Base-by-base conservation (phyloP, 2,888 invertebrate genomes). In the Drosophila stalkeri region DNA sequence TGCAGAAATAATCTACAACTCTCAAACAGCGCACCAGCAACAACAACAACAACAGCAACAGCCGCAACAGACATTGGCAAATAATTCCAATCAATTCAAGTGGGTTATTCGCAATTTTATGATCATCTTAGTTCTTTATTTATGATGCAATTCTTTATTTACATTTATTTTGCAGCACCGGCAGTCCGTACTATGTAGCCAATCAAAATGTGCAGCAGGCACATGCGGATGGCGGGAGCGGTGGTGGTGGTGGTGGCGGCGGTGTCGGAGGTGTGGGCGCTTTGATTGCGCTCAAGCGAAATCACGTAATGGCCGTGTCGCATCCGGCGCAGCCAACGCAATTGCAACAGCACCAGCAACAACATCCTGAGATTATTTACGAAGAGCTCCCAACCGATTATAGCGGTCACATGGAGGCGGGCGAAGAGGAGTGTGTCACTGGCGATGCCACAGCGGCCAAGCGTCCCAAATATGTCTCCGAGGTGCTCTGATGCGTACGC, bases 21-120 rank as follows among this genome's bases (percentile, higher is more conserved):
- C 90, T 71, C 93, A 92, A 75, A 92, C 82, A 82, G 85, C 85
- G 72, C 89, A 86, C 75, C 86, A 89, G 76, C 89, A 86, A 43
- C 85, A 80, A 12, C 78, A 72, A 72, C 90, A 91, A 65, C 92
- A 91, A 77, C 80, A 75, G 33, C 84, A n/a, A 8, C 41, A 76
- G 54, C 76, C 75, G 72, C 90, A 90, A 66, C 92, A 91, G 66
- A 79, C 91, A 72, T 72, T 91, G 75, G 80, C 90, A 62, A 92
- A 92, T 69, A 92, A 91, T 90, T 89, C 92, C 78, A 92, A 92
- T 81, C 92, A 92, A 86, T 92, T 92, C 84, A 93, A 88, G 92
- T 92, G 46, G 84, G 89, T 81, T 39, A 37, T 33, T 27, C 18
- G 7, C 2, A 9, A 5, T 8, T 11, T 37, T 27, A 14, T 33